phyloP scores from a whole-genome alignment of 2,113 vertebrate species.

The Odontophorus gujanensis region DNA sequence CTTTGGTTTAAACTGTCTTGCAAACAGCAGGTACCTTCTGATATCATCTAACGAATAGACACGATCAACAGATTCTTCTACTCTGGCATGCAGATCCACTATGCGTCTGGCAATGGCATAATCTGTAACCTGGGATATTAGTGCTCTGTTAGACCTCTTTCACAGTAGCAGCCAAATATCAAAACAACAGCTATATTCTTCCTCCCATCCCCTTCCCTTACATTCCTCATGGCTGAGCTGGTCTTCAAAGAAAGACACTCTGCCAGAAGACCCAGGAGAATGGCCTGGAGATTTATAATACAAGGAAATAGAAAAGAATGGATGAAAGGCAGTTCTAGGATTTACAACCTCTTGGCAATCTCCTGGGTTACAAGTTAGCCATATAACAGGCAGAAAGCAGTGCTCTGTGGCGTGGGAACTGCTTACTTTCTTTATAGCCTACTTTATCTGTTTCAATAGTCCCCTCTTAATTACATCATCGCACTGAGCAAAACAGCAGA shows the following conservation, averaged over 20 bases:
- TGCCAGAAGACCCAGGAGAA: background rate
- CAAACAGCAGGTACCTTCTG: slow-evolving; percentile 95
- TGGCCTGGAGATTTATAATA: background rate
- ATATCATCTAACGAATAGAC: slow-evolving; percentile 96
- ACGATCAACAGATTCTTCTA: slow-evolving; percentile 92
- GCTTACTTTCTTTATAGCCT: slow-evolving; percentile 17
- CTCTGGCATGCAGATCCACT: slow-evolving; percentile 93
- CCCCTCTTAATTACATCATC: slow-evolving; percentile 1
- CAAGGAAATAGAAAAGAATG: background rate
- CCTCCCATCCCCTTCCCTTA: background rate
- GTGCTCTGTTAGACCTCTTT: slow-evolving; percentile 10
- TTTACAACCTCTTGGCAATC: slow-evolving; percentile 21
- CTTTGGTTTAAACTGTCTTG: slow-evolving; percentile 98
- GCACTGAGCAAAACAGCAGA: background rate
- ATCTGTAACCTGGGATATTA: slow-evolving; percentile 87
- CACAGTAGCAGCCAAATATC: background rate
- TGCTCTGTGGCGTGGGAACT: slow-evolving; percentile 10
- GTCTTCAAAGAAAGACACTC: background rate
- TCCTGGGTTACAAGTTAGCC: background rate
- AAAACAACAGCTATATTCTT: background rate
- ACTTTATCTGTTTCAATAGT: background rate
- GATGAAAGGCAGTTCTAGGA: slow-evolving; percentile 17
- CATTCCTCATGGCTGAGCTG: background rate
- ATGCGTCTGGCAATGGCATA: slow-evolving; percentile 98
- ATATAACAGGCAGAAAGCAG: background rate